Base-by-base conservation (phyloP, 1,140 invertebrate genomes). In the Ptiloglossa arizonensis region DNA sequence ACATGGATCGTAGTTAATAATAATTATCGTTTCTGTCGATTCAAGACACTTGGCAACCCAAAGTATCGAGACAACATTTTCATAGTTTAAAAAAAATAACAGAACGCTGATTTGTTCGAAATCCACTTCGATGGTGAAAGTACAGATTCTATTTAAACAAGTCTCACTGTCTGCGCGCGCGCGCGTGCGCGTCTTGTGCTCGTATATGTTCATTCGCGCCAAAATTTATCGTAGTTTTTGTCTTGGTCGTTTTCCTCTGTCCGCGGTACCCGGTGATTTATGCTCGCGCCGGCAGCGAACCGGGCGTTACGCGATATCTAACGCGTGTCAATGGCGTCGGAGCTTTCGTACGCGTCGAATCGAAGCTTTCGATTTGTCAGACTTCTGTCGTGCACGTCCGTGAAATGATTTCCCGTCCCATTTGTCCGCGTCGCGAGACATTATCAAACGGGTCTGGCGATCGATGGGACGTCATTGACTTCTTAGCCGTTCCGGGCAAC, bases 191-290 rank as follows among this genome's bases (percentile, higher is more conserved):
- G n/a, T 69, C 24, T 5, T n/a, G 8, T 27, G 11, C 32, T 24
- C 22, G 13, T 22, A 38, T 35, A 38, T 27, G 38, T 60, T n/a
- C 41, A n/a, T 24, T 62, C 29, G 5, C 29, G 38, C n/a, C 27
- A 17, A 62, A 72, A 72, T 72, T 72, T 71, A 71, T 62, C 41
- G 56, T 29, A 35, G 27, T 71, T 71, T 71, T 71, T 71, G 35
- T 60, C 41, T 22, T 5, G n/a, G 19, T 24, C 41, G 27, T 19
- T 24, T 19, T 48, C 41, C 57, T 46, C 69, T 62, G 69, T 46
- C 54, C 54, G 27, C 27, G 68, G 15, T 62, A 32, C 29, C 4
- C 1, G 1, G 22, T 46, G 69, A 71, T 71, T 71, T 71, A 71
- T 71, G 41, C 19, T 2, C 35, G 3, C 24, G 13, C 15, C 2